phyloP scores from a whole-genome alignment of 2,888 invertebrate species.

The Mamestra brassicae region DNA sequence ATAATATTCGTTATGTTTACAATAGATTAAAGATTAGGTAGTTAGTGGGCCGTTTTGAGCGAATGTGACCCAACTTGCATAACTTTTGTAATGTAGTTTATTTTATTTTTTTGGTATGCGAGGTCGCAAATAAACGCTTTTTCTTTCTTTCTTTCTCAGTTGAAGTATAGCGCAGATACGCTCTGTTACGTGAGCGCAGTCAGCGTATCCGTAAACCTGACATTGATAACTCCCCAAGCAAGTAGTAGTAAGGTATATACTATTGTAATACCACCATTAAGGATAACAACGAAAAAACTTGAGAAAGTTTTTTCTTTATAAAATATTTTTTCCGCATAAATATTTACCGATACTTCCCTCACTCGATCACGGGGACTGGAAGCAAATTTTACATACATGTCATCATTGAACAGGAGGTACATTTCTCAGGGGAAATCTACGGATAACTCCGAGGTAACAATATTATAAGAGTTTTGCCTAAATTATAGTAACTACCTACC shows the following conservation, averaged over 20 bases:
- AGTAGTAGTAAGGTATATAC: not conserved
- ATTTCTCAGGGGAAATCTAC: constrained; percentile 67
- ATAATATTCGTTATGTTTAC: too few relatives aligned
- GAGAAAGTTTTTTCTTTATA: not conserved
- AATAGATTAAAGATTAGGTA: not conserved
- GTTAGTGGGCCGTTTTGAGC: too few relatives aligned
- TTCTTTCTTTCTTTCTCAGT: not conserved
- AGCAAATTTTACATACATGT: constrained; percentile 59
- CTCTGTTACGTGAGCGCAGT: not conserved
- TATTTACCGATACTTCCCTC: constrained; percentile 46
- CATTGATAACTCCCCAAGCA: not conserved
- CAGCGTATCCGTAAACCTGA: not conserved
- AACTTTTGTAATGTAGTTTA: too few relatives aligned
- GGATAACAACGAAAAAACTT: not conserved
- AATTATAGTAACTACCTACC: constrained; percentile 54
- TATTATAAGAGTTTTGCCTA: constrained; percentile 68
- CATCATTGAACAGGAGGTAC: constrained; percentile 56
- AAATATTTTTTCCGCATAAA: not conserved
- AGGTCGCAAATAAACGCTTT: too few relatives aligned
- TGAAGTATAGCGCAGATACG: too few relatives aligned
- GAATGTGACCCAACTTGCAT: too few relatives aligned
- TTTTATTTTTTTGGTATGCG: too few relatives aligned
- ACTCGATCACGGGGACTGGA: constrained; percentile 56
- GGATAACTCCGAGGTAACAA: constrained; percentile 61
- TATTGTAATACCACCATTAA: not conserved